Evolutionary conservation across 2,888 invertebrate species (phyloP), one percentile per base, ranked within the genome.

Genomic region (Slavum lentiscoides): DNA sequence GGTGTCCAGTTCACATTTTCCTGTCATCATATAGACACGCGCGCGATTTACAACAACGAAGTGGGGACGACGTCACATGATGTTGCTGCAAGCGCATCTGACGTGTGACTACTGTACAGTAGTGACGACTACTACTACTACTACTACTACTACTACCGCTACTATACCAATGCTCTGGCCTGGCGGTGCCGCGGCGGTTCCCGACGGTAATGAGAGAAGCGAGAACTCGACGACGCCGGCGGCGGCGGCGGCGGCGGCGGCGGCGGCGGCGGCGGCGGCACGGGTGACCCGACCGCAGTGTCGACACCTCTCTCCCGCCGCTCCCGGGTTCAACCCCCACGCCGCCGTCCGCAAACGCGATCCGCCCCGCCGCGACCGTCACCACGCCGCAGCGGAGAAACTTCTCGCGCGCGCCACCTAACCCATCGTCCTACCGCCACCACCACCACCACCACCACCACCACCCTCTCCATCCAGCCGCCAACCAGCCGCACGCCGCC

Each of bases 181-280:
- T 64, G 81, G 68, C 74, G 82, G 74, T 70, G 82, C 74, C 82
- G 77, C 68, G 72, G 67, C 76, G 74, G 83, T 84, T 84, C 84
- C 84, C 84, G 69, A 72, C 81, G 81, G 69, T 82, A 74, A 74
- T 74, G 74, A 74, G 82, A 74, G 69, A 74, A 62, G 74, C 82
- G 75, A 73, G 84, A 85, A 84, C 82, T 84, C 84, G 85, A 85
- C 85, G 84, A 84, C 84, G 84, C 84, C 84, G 82, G 82, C 76
- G 80, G 83, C 83, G 82, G 74, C 84, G 82, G 83, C 81, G 72
- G 73, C 67, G 64, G 74, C 66, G 84, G 84, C 84, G 84, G 83
- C 84, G 82, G 82, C 76, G 80, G 83, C 83, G 82, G 74, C 84
- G 43, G 30, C 70, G 75, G 69, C 68, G 70, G 81, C 73, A 74